These are phyloP conservation scores for Drosophila picticornis DNA, from an alignment of 2,888 invertebrate species.

Conservation along the genomic window DNA sequence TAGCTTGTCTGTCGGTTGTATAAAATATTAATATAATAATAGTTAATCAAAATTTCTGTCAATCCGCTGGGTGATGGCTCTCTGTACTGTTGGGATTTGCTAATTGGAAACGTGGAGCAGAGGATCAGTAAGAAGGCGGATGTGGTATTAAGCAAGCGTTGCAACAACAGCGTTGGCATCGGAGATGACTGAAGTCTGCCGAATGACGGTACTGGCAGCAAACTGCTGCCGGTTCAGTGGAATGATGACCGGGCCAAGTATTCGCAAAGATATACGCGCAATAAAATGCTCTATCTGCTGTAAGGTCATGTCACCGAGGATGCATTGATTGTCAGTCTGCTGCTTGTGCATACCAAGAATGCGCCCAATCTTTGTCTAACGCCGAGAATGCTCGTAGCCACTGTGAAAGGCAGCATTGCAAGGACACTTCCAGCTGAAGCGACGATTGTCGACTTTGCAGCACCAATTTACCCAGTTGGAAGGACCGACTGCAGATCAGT, in stretches of 20 bases:
- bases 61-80: constrained; percentile 44
- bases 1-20: background rate
- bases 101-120: constrained; percentile 71
- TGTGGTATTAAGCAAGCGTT: constrained; percentile 86
- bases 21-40: background rate
- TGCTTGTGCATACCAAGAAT: constrained; percentile 86
- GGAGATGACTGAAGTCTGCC: constrained; percentile 87
- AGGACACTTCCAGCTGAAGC: too few species aligned
- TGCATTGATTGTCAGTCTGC: constrained; percentile 88
- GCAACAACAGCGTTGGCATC: constrained; percentile 87
- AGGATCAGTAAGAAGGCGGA: constrained; percentile 87
- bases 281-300: constrained; percentile 89
- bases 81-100: constrained; percentile 83
- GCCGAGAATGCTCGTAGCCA: constrained; percentile 87
- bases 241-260: constrained; percentile 88
- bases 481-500: background rate
- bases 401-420: constrained; percentile 85
- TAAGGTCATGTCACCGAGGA: constrained; percentile 88
- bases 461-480: background rate
- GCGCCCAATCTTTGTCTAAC: constrained; percentile 88
- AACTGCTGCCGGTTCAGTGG: constrained; percentile 92
- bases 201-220: constrained; percentile 88
- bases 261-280: constrained; percentile 89
- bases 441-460: background rate
- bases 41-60: background rate